Conservation (phyloP, 2,113 vertebrate species). For the Pavo muticus region DNA sequence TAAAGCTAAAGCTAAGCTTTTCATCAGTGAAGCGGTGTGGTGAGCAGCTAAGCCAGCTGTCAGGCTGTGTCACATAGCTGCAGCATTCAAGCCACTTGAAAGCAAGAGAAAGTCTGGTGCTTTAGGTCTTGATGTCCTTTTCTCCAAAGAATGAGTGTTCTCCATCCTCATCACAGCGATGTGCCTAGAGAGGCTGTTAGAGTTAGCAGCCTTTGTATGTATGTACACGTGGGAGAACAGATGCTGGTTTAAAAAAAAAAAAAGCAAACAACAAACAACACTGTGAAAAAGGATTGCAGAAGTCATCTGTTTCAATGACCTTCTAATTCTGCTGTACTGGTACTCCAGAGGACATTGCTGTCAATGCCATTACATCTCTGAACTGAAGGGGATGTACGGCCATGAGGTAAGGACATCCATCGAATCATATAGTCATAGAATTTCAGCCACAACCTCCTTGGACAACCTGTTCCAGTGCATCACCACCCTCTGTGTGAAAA, state of each 20-base stretch:
- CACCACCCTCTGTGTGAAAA: too few species aligned
- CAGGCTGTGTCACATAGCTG: background rate
- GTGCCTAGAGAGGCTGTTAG: background rate
- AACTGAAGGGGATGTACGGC: background rate
- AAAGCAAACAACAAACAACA: background rate
- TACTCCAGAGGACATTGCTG: constrained; percentile 11
- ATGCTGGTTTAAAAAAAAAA: background rate
- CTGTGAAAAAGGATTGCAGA: background rate
- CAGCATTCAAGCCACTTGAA: background rate
- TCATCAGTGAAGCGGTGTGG: background rate
- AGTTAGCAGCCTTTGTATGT: background rate
- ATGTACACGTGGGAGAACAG: constrained; percentile 7
- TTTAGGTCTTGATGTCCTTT: background rate
- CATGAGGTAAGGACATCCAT: background rate
- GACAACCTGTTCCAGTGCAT: too few species aligned
- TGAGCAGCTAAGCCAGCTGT: background rate
- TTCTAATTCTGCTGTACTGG: background rate
- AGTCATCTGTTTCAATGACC: constrained; percentile 40
- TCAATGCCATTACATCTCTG: constrained; percentile 9
- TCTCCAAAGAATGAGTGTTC: background rate
- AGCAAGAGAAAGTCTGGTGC: background rate
- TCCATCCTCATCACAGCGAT: background rate
- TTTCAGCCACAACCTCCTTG: too few species aligned
- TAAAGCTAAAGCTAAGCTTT: too few species aligned
- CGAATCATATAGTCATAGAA: too few species aligned